Evolutionary conservation across 2,888 invertebrate species (phyloP).

Genomic region (Spicauda simplicius): DNA sequence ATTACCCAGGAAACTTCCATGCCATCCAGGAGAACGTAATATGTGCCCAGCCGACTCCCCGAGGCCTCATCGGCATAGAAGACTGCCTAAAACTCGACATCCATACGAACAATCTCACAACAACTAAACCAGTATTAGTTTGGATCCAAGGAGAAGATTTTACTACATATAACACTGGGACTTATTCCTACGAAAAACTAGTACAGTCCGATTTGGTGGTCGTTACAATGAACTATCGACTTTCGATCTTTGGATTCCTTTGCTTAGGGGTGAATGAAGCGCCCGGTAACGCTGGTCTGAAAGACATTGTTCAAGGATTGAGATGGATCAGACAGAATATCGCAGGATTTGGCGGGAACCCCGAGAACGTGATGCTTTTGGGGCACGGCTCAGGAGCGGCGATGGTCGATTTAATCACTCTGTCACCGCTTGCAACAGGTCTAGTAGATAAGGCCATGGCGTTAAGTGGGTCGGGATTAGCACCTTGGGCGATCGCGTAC

Average conservation of each 20-base stretch:
- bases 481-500: constrained; percentile 76
- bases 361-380: constrained; percentile 89
- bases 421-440: constrained; percentile 58
- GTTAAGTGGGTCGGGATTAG: constrained; percentile 68
- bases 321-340: constrained; percentile 91
- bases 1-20: constrained; percentile 52
- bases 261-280: constrained; percentile 84
- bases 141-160: constrained; percentile 72
- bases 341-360: constrained; percentile 90
- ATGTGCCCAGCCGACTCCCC: constrained; percentile 64
- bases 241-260: constrained; percentile 91
- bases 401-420: constrained; percentile 70
- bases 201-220: constrained; percentile 88
- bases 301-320: constrained; percentile 92
- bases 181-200: constrained; percentile 82
- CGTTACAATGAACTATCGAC: constrained; percentile 87
- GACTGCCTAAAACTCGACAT: constrained; percentile 70
- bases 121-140: constrained; percentile 67
- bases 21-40: constrained; percentile 57
- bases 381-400: constrained; percentile 93
- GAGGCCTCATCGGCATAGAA: constrained; percentile 68
- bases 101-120: constrained; percentile 60
- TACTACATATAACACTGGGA: constrained; percentile 48
- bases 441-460: constrained; percentile 70
- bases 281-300: constrained; percentile 93